A percentile compares a stretch with the other conserved stretches of the same genome.
phyloP scores from a whole-genome alignment of 1,140 invertebrate genomes.

The Euura lappo region DNA sequence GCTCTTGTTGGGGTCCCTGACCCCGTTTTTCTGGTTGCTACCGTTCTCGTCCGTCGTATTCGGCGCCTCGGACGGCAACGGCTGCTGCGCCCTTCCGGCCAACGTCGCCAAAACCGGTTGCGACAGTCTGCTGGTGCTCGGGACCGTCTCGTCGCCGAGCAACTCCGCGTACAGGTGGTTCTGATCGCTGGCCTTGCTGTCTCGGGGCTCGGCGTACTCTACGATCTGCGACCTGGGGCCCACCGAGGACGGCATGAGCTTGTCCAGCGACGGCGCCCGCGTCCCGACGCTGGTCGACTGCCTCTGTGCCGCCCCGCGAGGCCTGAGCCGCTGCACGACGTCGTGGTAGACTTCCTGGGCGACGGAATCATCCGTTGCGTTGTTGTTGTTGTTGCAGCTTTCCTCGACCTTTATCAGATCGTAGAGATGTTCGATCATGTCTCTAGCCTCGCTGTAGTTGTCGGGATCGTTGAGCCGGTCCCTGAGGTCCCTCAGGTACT shows the following conservation, averaged over 20 bases:
- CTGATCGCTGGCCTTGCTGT: constrained; percentile 50
- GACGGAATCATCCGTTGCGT: constrained; percentile 26
- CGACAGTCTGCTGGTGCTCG: constrained; percentile 52
- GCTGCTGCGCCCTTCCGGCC: constrained; percentile 43
- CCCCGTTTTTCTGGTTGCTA: constrained; percentile 9
- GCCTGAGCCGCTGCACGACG: constrained; percentile 60
- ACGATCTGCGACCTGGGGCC: constrained; percentile 48
- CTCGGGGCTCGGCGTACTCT: constrained; percentile 63
- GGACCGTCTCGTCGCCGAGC: constrained; percentile 55
- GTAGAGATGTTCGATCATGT: constrained; percentile 80
- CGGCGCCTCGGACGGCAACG: constrained; percentile 48
- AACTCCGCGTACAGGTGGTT: constrained; percentile 63
- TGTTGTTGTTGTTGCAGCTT: constrained; percentile 68
- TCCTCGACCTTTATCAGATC: constrained; percentile 79
- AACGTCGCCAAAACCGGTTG: constrained; percentile 51
- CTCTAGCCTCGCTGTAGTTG: constrained; percentile 74
- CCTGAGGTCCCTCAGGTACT: constrained; percentile 72
- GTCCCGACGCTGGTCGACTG: constrained; percentile 67
- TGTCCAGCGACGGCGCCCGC: constrained; percentile 67
- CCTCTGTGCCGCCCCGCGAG: constrained; percentile 52
- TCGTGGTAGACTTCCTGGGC: constrained; percentile 41
- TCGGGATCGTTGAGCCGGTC: constrained; percentile 75
- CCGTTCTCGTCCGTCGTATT: constrained; percentile 29
- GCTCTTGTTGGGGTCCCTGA: constrained; percentile 20
- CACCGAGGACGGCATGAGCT: constrained; percentile 58